A percentile compares a stretch with the other conserved stretches of the same genome.
Evolutionary conservation across 2,888 invertebrate species (phyloP).

Genomic region (Acanthococcus lagerstroemiae): DNA sequence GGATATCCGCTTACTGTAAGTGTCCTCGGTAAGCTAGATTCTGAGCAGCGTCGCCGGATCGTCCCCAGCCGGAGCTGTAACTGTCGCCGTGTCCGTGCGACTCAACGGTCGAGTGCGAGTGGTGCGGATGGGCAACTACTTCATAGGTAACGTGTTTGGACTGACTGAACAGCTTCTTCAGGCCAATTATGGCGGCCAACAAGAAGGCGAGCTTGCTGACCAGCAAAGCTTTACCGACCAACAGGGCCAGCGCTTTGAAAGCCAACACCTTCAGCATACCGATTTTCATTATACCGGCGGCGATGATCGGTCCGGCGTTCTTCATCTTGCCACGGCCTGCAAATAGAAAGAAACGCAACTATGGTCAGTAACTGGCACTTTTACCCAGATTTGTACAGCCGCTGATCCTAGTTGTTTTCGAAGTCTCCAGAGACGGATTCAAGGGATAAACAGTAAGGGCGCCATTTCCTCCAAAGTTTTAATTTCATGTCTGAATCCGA

Average conservation of each 20-base stretch:
- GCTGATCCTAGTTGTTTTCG: too few relatives aligned
- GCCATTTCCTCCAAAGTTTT: too few relatives aligned
- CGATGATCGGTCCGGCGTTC: conserved; percentile 62
- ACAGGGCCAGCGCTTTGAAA: conserved; percentile 66
- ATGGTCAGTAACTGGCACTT: too few relatives aligned
- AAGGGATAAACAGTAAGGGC: too few relatives aligned
- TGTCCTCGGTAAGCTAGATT: conserved; percentile 56
- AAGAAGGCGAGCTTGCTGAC: conserved; percentile 75
- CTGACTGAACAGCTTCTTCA: conserved; percentile 70
- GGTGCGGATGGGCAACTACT: conserved; percentile 61
- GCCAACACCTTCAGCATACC: conserved; percentile 69
- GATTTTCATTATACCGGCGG: conserved; percentile 67
- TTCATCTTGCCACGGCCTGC: conserved; percentile 56
- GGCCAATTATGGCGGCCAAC: conserved; percentile 65
- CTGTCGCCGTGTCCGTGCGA: conserved; percentile 36
- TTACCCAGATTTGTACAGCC: too few relatives aligned
- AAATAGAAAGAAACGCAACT: conserved; percentile 33
- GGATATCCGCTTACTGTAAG: conserved; percentile 40
- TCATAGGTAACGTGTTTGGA: conserved; percentile 65
- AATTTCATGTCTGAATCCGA: too few relatives aligned
- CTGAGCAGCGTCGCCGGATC: conserved; percentile 45
- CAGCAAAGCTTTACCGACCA: conserved; percentile 75
- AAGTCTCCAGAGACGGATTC: too few relatives aligned
- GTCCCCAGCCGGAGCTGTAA: conserved; percentile 40
- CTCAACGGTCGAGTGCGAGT: conserved; percentile 46